These are phyloP conservation scores for Masnerella sp. DNA, from an alignment of 2,888 invertebrate genomes.

Conservation along the genomic window DNA sequence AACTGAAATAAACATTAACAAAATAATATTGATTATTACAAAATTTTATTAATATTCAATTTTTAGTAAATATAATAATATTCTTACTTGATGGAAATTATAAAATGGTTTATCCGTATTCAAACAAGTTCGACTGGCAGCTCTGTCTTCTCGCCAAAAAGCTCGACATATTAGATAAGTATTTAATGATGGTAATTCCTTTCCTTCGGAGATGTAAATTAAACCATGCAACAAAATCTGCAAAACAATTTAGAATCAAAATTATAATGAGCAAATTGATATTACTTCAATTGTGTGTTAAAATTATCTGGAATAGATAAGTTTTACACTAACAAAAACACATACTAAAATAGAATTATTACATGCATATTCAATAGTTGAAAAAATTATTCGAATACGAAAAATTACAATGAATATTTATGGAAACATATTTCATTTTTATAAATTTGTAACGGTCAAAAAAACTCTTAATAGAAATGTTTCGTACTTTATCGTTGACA, in stretches of 20 bases:
- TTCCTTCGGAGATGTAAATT: slow-evolving; percentile 78
- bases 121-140: slow-evolving; percentile 76
- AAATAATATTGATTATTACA: slow-evolving; percentile 1
- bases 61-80: background rate
- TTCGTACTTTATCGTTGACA: slow-evolving; percentile 66
- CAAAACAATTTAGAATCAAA: slow-evolving; percentile 38
- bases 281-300: too few relatives aligned
- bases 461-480: too few relatives aligned
- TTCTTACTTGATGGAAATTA: slow-evolving; percentile 78
- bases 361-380: too few relatives aligned
- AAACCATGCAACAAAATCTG: slow-evolving; percentile 78
- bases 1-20: slow-evolving; percentile 73
- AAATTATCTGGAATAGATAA: too few relatives aligned
- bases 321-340: too few relatives aligned
- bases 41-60: background rate
- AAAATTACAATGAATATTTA: too few relatives aligned
- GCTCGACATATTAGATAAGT: slow-evolving; percentile 78
- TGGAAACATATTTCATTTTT: too few relatives aligned
- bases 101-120: slow-evolving; percentile 78
- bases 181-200: slow-evolving; percentile 74
- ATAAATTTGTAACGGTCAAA: too few relatives aligned
- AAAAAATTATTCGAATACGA: too few relatives aligned
- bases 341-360: too few relatives aligned
- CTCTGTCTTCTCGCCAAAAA: slow-evolving; percentile 78
- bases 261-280: too few relatives aligned